Evolutionary conservation across 2,888 invertebrate genomes (phyloP), one percentile per base, ranked within the genome.

Genomic region (Campaea margaritaria): DNA sequence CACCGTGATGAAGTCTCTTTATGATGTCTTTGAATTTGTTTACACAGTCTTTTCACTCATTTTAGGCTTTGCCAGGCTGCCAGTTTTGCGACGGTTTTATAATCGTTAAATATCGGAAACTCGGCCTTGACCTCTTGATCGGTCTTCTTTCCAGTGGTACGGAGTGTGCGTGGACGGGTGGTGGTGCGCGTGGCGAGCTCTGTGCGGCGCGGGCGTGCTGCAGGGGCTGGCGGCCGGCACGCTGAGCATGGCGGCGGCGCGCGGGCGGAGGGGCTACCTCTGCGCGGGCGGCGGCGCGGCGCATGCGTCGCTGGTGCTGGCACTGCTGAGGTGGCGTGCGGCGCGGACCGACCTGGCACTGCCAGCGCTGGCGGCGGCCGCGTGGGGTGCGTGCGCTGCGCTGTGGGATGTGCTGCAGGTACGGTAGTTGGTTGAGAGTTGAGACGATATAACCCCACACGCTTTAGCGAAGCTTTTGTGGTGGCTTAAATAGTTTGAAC

Each of bases 331-430:
- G 21, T 97, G 97, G 97, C 94, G 96, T 65, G 97, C 97, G 0
- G 96, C 96, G 0, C 94, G 94, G 60, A 96, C 96, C 53, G 97
- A 97, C 74, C 94, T 96, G 13, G 97, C 96, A 0, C 90, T 97
- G 51, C 96, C 97, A 61, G 96, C 96, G 68, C 96, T 97, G 16
- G 96, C 97, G 50, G 96, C 96, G 2, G 96, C 97, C 0, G 96
- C 96, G 0, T 97, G 97, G 97, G 97, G 96, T 13, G 96, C 97
- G 2, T 97, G 97, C 83, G 96, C 96, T 55, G 96, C 96, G 15
- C 95, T 97, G 68, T 97, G 97, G 97, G 96, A 97, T 77, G 96
- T 96, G 57, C 76, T 94, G 36, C 94, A 93, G 87, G 94, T 93
- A 64, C 7, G 39, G 11, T 3, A n/a, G n/a, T n/a, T n/a, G 21